Evolutionary conservation across 2,888 invertebrate genomes (phyloP), one percentile per base, ranked within the genome.

Genomic region (Lycia hirtaria): DNA sequence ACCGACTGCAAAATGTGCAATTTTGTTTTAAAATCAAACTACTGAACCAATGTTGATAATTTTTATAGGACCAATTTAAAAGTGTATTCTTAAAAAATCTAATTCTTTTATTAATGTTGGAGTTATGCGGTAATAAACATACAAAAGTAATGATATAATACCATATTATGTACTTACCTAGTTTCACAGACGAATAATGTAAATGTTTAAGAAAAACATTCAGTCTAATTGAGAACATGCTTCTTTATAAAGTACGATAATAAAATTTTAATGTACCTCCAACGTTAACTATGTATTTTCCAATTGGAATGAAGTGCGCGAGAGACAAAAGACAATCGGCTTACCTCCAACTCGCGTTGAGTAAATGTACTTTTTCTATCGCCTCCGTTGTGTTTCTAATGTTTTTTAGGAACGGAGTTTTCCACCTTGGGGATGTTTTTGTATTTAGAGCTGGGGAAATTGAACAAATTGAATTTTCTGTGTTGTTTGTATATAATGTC

Each of bases 391-490:
- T 75, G 64, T 76, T 75, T 75, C 71, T 78, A 77, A 78, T 74
- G 75, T 78, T 81, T 79, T 75, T 72, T 58, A 68, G 68, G 64
- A 65, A 62, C 64, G 65, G 67, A 71, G 68, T 76, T 77, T 76
- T 75, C 69, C 65, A 68, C 76, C 72, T 75, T 60, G 37, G 76
- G 75, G 76, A 77, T 75, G 72, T 79, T 76, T 77, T 79, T 77
- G 67, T 74, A 74, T 68, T 74, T 71, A 74, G 69, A 73, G 70
- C 69, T 67, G 64, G 61, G 75, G 71, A 76, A 78, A 77, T 79
- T 71, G 72, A 71, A 73, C 75, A 78, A 77, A 80, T 78, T 75
- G 76, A 81, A 80, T 81, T 76, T 65, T 72, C 65, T 71, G 72
- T 73, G 76, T 77, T 76, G 77, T 80, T 75, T 76, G 68, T 73